Percentiles rank a stretch among this genome's conserved stretches.
phyloP scores from a whole-genome alignment of 2,797 vertebrate genomes.

The Cyprinella venusta region DNA sequence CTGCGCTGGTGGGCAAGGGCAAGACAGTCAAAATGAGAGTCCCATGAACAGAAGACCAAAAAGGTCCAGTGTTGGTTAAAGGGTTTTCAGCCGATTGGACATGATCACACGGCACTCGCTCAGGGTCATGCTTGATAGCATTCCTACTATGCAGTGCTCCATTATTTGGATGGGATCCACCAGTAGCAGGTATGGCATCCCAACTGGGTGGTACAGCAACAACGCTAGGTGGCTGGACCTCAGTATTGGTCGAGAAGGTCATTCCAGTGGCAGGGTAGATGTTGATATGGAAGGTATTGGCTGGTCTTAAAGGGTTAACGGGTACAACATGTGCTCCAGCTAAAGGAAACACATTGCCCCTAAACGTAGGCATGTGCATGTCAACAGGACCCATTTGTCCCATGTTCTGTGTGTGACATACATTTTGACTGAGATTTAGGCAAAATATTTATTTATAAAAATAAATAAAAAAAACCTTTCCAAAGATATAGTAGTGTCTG shows the following conservation, averaged over 20 bases:
- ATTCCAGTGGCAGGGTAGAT: not conserved
- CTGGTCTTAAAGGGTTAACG: not conserved
- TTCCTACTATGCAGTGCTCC: not conserved
- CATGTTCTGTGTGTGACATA: not conserved
- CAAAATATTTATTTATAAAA: not conserved
- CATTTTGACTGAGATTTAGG: not conserved
- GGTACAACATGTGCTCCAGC: constrained; percentile 11
- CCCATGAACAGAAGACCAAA: too few species aligned
- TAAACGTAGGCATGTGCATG: not conserved
- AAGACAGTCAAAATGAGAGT: not conserved
- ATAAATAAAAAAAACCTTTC: too few species aligned
- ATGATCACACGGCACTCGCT: not conserved
- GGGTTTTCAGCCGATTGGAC: not conserved
- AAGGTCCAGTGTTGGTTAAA: not conserved
- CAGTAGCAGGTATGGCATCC: not conserved
- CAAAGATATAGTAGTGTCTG: not conserved
- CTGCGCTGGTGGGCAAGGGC: not conserved
- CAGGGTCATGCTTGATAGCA: not conserved
- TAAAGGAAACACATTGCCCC: constrained; percentile 6
- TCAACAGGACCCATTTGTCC: not conserved
- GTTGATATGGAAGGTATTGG: constrained; percentile 2
- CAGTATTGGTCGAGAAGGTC: not conserved
- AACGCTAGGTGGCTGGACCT: not conserved
- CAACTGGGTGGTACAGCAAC: not conserved
- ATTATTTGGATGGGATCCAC: not conserved